Conservation (phyloP, 2,888 invertebrate species). For the Diaprepes abbreviatus region DNA sequence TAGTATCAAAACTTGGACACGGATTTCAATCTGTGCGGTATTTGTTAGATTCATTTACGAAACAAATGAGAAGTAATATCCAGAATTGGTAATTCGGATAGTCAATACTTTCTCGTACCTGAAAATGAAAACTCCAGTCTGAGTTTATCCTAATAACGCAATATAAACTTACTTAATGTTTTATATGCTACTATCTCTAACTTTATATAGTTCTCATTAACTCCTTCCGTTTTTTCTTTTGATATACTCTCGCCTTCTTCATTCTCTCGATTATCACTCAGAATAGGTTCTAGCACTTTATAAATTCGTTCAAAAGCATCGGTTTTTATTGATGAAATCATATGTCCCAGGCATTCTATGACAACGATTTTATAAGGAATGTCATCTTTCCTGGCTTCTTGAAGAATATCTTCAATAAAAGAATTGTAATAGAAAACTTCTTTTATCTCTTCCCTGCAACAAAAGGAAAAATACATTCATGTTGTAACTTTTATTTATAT, state of each 20-base stretch:
- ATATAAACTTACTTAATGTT: constrained; percentile 84
- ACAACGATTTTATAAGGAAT: constrained; percentile 82
- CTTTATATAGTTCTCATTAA: constrained; percentile 76
- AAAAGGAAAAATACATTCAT: no score
- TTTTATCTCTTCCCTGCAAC: constrained; percentile 65
- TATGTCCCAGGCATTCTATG: constrained; percentile 78
- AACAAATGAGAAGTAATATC: no score
- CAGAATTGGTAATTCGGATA: no score
- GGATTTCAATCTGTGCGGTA: no score
- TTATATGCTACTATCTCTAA: constrained; percentile 81
- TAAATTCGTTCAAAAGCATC: constrained; percentile 87
- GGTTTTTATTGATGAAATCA: constrained; percentile 78
- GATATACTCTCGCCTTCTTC: constrained; percentile 67
- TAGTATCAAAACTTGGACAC: no score
- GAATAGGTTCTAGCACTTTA: constrained; percentile 79
- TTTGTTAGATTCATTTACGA: no score
- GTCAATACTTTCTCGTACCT: no score
- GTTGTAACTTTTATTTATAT: no score
- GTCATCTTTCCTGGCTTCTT: constrained; percentile 86
- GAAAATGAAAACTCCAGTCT: no score
- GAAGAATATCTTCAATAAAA: constrained; percentile 79
- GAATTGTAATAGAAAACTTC: constrained; percentile 65
- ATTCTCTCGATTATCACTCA: constrained; percentile 72
- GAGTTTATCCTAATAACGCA: no score
- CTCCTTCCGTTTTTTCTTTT: constrained; percentile 71